Evolutionary conservation across 2,113 vertebrate genomes (phyloP), one percentile per base, ranked within the genome.

Genomic region (Paramisgurnus dabryanus): DNA sequence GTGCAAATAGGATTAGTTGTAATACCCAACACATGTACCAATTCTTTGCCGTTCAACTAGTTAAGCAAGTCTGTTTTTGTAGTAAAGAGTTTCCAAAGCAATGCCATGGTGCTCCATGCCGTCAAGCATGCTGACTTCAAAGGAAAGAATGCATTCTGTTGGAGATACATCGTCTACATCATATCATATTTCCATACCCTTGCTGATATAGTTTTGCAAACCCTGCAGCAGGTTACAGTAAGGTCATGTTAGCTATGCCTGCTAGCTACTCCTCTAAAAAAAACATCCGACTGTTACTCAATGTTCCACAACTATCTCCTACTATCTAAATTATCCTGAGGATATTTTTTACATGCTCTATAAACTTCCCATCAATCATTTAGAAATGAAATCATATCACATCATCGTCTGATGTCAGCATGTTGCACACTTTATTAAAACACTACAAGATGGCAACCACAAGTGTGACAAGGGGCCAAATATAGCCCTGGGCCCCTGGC

Each of bases 401-500:
- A 18, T 27, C n/a, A 15, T 13, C 47, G 13, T 55, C 34, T 5
- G 9, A 13, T 18, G 55, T 58, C 17, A 18, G 17, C 5, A 41
- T 39, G 34, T 40, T 77, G 13, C 10, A 5, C 47, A 0, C 34
- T 22, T 55, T 53, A 6, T 53, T 40, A 5, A 22, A 77, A 66
- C 40, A 66, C 57, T 43, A 40, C 40, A 76, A 50, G 17, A 72
- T 18, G 6, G 17, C 9, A 11, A 58, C 49, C 5, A 39, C 34
- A 67, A 65, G 63, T 69, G 41, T 63, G 43, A 63, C 82, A 77
- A 85, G 84, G 55, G 34, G 70, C 80, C 85, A 85, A 86, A 80
- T 90, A 91, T 90, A 91, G 85, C 81, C 0, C 47, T 49, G 55
- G 77, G 81, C 64, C 81, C n/a, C 43, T 78, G 60, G 13, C 13